Conservation (phyloP, 2,888 invertebrate genomes). For the Oxytorus armatus region DNA sequence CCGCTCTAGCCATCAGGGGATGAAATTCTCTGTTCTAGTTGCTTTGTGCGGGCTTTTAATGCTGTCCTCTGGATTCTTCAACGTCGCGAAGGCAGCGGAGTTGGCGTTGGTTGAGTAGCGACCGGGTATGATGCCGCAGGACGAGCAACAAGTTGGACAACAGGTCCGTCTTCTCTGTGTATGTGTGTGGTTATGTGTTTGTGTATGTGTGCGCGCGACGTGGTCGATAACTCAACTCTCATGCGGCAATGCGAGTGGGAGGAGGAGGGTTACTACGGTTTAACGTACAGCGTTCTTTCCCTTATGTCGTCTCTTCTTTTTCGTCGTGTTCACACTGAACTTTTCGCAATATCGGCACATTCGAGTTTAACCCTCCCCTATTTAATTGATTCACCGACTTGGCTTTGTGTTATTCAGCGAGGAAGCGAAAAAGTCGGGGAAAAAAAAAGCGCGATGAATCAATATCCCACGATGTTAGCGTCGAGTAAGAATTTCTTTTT, state of each 20-base stretch:
- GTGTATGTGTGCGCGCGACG: conserved; percentile 56
- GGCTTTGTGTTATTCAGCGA: neutral
- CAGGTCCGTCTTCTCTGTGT: conserved; percentile 77
- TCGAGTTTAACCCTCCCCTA: neutral
- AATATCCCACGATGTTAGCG: neutral
- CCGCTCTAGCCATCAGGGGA: too few species aligned
- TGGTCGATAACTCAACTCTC: conserved; percentile 78
- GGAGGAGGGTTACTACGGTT: conserved; percentile 28
- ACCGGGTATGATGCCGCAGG: conserved; percentile 70
- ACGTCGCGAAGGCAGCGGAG: conserved; percentile 15
- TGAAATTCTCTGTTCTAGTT: neutral
- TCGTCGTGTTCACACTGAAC: neutral
- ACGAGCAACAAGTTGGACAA: conserved; percentile 84
- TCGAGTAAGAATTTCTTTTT: neutral
- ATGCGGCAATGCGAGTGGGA: conserved; percentile 63
- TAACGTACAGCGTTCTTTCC: neutral
- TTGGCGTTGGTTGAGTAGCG: conserved; percentile 41
- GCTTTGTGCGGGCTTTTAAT: neutral
- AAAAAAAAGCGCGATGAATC: neutral
- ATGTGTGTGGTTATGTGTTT: conserved; percentile 69
- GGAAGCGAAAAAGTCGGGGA: neutral
- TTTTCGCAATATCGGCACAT: neutral
- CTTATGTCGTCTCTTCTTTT: neutral
- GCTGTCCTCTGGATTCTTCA: conserved; percentile 36
- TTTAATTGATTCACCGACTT: neutral